These are phyloP conservation scores for Rhorus exstirpatorius DNA, from an alignment of 2,888 invertebrate species.

Conservation along the genomic window DNA sequence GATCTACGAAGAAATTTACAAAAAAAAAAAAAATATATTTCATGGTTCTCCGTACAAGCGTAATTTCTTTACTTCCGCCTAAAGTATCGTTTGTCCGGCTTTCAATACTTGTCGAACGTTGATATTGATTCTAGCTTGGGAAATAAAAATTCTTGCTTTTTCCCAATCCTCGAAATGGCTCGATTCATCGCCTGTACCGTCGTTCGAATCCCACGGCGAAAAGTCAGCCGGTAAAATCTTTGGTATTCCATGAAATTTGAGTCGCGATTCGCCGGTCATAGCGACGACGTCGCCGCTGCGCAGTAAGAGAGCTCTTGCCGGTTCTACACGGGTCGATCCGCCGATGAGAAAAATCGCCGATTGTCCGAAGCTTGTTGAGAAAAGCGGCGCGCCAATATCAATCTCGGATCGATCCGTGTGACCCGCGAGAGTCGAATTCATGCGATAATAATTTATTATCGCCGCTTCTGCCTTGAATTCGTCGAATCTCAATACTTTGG, in stretches of 20 bases:
- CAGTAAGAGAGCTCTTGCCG: slow-evolving; percentile 91
- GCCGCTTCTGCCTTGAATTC: slow-evolving; percentile 95
- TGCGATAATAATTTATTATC: slow-evolving; percentile 98
- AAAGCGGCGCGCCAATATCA: slow-evolving; percentile 94
- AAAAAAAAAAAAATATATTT: slow-evolving; percentile 53
- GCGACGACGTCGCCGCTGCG: slow-evolving; percentile 96
- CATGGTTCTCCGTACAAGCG: slow-evolving; percentile 3
- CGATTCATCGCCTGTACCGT: slow-evolving; percentile 23
- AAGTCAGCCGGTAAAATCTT: slow-evolving; percentile 90
- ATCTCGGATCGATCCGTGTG: slow-evolving; percentile 98
- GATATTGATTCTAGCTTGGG: slow-evolving; percentile 94
- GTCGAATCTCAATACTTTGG: slow-evolving; percentile 87
- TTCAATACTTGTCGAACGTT: slow-evolving; percentile 96
- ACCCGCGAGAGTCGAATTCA: slow-evolving; percentile 96
- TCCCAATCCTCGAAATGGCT: slow-evolving; percentile 77
- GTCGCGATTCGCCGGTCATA: slow-evolving; percentile 94
- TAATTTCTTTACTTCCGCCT: slow-evolving; percentile 53
- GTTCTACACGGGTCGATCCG: slow-evolving; percentile 90
- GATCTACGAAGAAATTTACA: neutral
- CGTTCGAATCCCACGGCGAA: slow-evolving; percentile 82
- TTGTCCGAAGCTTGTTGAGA: slow-evolving; percentile 98
- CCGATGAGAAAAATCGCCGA: slow-evolving; percentile 97
- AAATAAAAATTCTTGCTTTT: slow-evolving; percentile 78
- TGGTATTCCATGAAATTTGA: slow-evolving; percentile 98
- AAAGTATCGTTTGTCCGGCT: slow-evolving; percentile 87